Evolutionary conservation across 2,888 invertebrate species (phyloP), one percentile per base, ranked within the genome.

Genomic region (Synanthedon myopaeformis): DNA sequence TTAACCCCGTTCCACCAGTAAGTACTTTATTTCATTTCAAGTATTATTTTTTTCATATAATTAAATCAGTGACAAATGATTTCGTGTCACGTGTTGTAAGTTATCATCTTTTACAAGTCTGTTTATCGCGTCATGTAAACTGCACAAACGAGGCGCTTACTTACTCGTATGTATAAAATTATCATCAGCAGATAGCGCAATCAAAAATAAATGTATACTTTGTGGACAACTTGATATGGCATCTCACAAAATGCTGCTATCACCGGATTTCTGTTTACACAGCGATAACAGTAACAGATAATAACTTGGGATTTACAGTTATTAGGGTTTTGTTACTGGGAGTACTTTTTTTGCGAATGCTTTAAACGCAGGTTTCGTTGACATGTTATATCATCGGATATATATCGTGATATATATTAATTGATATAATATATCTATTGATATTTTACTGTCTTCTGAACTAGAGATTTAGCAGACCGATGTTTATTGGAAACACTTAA

Each of bases 161-260:
- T 13, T 14, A 45, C 45, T 14, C n/a, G 12, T 49, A 49, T 49
- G 17, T 49, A 49, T 11, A 49, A 56, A 59, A 59, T 66, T 72
- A 75, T 74, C 70, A 61, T 61, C 55, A 57, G 58, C 56, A 69
- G 76, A 79, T 78, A 81, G 63, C 64, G 62, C 71, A 79, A 79
- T 79, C 77, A 74, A 60, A 76, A 78, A 76, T 70, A 74, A 79
- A 76, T 49, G 45, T 73, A 79, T 65, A 72, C 73, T 73, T 62
- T 70, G 69, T 66, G 63, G 61, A 70, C 65, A 70, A 67, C 63
- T 69, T 70, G 74, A 79, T 73, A 74, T 67, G 72, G 61, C 76
- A 81, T 82, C 78, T 79, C 76, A 66, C 72, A 74, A 77, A 79
- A 77, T 61, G 59, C 55, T 66, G 60, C 57, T 80, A 81, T 80